phyloP scores from a whole-genome alignment of 2,888 invertebrate species.

The Harmothoe impar region DNA sequence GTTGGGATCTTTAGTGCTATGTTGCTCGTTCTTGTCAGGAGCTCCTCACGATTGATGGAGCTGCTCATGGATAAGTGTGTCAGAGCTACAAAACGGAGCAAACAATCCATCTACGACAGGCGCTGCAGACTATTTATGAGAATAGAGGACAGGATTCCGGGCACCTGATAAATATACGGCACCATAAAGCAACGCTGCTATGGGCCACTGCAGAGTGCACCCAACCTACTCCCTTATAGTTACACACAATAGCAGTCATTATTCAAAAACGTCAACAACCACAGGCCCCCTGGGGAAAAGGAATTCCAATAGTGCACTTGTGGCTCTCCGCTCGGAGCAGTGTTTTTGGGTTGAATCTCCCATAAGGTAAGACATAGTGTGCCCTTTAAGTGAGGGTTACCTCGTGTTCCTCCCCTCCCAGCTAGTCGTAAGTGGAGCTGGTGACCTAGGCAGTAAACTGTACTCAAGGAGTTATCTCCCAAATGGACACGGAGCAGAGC shows the following conservation, averaged over 20 bases:
- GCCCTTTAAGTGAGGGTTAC: not conserved
- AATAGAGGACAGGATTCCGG: slow-evolving; percentile 15
- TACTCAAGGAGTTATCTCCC: not conserved
- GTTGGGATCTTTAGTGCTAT: slow-evolving; percentile 36
- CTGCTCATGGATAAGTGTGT: slow-evolving; percentile 40
- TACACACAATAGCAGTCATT: not conserved
- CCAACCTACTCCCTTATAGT: not conserved
- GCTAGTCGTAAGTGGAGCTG: not conserved
- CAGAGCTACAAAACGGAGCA: slow-evolving; percentile 43
- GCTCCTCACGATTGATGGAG: slow-evolving; percentile 14
- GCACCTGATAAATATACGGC: slow-evolving; percentile 17
- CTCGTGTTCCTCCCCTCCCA: not conserved
- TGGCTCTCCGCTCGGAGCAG: not conserved
- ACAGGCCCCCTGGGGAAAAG: not conserved
- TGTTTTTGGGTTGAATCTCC: not conserved
- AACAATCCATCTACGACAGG: slow-evolving; percentile 41
- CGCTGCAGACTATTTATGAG: slow-evolving; percentile 16
- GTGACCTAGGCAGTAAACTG: not conserved
- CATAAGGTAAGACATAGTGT: not conserved
- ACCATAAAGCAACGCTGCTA: slow-evolving; percentile 1
- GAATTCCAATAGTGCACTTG: not conserved
- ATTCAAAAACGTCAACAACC: not conserved
- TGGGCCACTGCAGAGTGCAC: not conserved
- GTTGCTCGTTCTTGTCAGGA: not conserved
- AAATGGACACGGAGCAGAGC: slow-evolving; percentile 18